Evolutionary conservation across 2,113 vertebrate species (phyloP), one percentile per base, ranked within the genome.

Genomic region (Setophaga coronata): DNA sequence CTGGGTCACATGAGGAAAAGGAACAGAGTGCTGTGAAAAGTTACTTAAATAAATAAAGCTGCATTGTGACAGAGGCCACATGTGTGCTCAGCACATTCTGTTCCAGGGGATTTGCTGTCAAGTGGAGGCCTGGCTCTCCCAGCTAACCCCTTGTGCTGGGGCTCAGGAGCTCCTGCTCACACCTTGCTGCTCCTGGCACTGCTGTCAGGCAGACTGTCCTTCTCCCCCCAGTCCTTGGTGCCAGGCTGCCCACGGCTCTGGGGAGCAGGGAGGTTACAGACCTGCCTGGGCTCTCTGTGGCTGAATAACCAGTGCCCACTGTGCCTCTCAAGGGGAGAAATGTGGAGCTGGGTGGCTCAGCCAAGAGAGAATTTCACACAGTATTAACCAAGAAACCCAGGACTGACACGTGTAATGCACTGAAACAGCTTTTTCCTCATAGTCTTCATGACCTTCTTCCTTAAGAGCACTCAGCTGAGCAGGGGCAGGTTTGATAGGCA

Each of bases 1-100:
- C 34, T 96, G 84, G 79, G 87, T 77, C 72, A 74, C 87, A 67
- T 86, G 58, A 91, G 77, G 57, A 64, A 56, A 93, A 87, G 72
- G 73, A 96, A 57, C 94, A 87, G 56, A 85, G 76, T 83, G 89
- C 70, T 87, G 6, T 47, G 74, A 82, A 65, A 77, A 90, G 47
- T 90, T 80, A 53, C 79, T 92, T 40, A 82, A 51, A 50, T 65
- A 94, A 89, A 86, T 90, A 77, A 54, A 60, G 73, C 92, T 60
- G 36, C 25, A 13, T 53, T 90, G 92, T 83, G 60, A n/a, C 2
- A 6, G 72, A 77, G 58, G 78, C 51, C 40, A 14, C 21, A 53
- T 10, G 45, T 51, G 48, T 77, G 60, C 77, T 71, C 40, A 79
- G 56, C 2, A 0, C 12, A 1, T 36, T n/a, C 50, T 48, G 21